Percentiles rank a stretch among this genome's conserved stretches.
phyloP scores from a whole-genome alignment of 2,113 vertebrate genomes.

The Promerops cafer region DNA sequence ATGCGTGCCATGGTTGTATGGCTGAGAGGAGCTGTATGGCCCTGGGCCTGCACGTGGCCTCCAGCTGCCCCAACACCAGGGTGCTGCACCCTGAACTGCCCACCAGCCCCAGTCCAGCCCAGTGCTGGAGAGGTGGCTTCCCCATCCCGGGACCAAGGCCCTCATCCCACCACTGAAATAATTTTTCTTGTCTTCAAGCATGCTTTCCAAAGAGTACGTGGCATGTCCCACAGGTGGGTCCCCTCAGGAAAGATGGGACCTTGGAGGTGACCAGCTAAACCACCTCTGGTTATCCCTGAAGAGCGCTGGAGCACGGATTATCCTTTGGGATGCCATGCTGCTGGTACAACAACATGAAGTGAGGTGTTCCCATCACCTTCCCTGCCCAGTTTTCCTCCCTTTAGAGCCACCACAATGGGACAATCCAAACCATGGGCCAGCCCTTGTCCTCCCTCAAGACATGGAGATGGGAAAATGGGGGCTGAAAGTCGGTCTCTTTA shows the following conservation, averaged over 20 bases:
- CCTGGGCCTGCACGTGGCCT: neutral
- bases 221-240: neutral
- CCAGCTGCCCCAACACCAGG: neutral
- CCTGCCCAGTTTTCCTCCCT: neutral
- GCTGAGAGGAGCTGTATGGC: neutral
- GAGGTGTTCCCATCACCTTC: neutral
- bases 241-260: neutral
- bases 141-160: neutral
- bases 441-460: neutral
- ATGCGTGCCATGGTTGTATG: rapidly evolving
- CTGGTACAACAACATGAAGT: neutral
- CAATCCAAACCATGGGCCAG: rapidly evolving
- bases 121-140: neutral
- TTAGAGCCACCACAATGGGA: neutral
- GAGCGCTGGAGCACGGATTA: neutral
- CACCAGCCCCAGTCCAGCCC: rapidly evolving
- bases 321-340: neutral
- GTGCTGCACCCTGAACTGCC: neutral
- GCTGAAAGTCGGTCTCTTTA: neutral
- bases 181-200: neutral
- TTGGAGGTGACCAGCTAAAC: neutral
- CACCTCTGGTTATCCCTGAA: neutral
- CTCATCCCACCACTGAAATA: neutral
- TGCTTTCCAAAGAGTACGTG: neutral
- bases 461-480: neutral